A percentile compares a stretch with the other conserved stretches of the same genome.
phyloP scores from a whole-genome alignment of 2,113 vertebrate species.

The Dromiciops gliroides region DNA sequence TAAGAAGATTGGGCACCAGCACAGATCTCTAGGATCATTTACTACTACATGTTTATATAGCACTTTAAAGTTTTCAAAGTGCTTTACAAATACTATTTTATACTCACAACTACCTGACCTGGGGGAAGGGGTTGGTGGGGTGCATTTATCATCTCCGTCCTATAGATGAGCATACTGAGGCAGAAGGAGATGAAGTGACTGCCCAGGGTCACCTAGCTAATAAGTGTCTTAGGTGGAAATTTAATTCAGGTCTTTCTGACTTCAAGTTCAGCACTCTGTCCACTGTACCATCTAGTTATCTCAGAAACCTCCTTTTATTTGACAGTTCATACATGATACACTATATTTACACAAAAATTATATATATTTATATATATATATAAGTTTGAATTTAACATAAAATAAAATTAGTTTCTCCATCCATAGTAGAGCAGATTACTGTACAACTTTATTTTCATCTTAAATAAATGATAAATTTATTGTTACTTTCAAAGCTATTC shows the following conservation, averaged over 20 bases:
- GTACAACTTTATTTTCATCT: background rate
- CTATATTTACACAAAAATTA: background rate
- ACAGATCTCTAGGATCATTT: background rate
- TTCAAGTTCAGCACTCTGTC: background rate
- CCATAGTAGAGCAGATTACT: background rate
- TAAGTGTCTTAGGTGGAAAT: background rate
- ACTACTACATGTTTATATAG: background rate
- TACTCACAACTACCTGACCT: background rate
- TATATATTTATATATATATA: too few species aligned
- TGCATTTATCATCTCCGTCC: background rate
- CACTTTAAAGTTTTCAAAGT: background rate
- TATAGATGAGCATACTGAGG: background rate
- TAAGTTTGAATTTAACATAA: background rate
- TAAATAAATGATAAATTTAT: background rate
- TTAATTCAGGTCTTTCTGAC: background rate
- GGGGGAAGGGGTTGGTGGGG: too few species aligned
- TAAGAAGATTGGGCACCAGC: background rate
- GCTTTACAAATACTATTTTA: background rate
- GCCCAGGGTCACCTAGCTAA: background rate
- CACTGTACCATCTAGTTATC: background rate
- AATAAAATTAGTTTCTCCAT: background rate
- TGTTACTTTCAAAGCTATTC: background rate
- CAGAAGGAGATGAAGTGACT: background rate
- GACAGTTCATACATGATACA: background rate
- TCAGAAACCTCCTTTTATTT: background rate